Evolutionary conservation across 2,888 invertebrate species (phyloP).

Genomic region (Dicycla oo): DNA sequence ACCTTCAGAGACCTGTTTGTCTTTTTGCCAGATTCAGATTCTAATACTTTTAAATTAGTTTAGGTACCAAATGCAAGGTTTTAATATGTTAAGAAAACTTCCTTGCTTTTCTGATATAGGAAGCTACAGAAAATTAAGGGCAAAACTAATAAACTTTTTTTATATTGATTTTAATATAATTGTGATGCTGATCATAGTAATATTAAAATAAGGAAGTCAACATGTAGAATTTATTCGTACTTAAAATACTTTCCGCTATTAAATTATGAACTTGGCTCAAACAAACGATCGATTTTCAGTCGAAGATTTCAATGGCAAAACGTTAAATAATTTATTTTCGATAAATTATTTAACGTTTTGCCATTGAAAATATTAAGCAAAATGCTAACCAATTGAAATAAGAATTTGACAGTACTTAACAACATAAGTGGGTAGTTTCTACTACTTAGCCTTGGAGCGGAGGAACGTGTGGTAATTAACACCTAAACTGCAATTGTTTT

Average conservation of each 20-base stretch:
- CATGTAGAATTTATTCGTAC: constrained; percentile 12
- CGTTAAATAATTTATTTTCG: no score
- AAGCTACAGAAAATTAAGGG: constrained; percentile 5
- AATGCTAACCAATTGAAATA: no score
- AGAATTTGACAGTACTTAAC: neutral
- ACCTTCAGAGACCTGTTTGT: constrained; percentile 8
- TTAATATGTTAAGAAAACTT: constrained; percentile 47
- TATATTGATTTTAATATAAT: constrained; percentile 30
- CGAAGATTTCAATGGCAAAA: no score
- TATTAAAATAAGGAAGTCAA: constrained; percentile 29
- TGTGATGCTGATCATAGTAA: constrained; percentile 12
- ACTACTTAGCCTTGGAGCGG: neutral
- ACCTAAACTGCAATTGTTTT: neutral
- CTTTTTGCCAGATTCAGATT: constrained; percentile 37
- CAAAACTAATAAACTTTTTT: neutral
- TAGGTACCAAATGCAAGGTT: constrained; percentile 50
- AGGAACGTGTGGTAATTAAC: neutral
- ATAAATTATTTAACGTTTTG: no score
- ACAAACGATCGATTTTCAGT: neutral
- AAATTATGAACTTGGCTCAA: constrained; percentile 26
- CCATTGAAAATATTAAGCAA: no score
- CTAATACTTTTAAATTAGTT: constrained; percentile 25
- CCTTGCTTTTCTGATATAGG: constrained; percentile 26
- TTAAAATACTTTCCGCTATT: constrained; percentile 37
- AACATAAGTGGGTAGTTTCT: neutral